Evolutionary conservation across 2,888 invertebrate species (phyloP).

Genomic region (Beris morrisii): DNA sequence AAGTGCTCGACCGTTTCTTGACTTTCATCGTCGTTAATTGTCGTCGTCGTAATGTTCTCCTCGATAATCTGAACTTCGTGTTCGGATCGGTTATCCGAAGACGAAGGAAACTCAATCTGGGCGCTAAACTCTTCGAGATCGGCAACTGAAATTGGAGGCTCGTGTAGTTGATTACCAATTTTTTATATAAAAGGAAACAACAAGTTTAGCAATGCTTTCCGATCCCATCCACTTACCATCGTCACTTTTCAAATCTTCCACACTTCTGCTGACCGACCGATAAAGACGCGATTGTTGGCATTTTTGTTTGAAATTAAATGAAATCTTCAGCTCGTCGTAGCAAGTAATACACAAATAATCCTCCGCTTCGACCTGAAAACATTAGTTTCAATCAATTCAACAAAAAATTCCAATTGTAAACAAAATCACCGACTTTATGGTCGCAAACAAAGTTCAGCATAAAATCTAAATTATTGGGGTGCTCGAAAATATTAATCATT

Average conservation of each 20-base stretch:
- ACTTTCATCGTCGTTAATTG: constrained; percentile 17
- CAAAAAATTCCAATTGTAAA: constrained; percentile 3
- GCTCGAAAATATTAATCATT: constrained; percentile 30
- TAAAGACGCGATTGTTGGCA: constrained; percentile 34
- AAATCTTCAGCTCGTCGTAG: constrained; percentile 38
- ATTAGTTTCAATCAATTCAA: background rate
- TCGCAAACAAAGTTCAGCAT: constrained; percentile 27
- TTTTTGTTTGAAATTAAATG: constrained; percentile 38
- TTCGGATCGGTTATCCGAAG: background rate
- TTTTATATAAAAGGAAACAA: background rate
- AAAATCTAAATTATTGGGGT: constrained; percentile 29
- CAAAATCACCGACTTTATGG: constrained; percentile 16
- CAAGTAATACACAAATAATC: constrained; percentile 37
- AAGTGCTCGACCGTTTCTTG: background rate
- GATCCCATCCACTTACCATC: background rate
- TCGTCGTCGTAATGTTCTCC: constrained; percentile 25
- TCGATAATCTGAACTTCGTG: constrained; percentile 7
- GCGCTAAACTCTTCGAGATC: background rate
- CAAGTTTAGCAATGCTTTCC: too few species aligned
- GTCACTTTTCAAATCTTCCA: background rate
- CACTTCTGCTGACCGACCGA: constrained; percentile 1
- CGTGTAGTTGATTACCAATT: background rate
- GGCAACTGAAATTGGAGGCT: background rate
- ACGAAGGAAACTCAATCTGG: background rate
- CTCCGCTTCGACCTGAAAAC: constrained; percentile 29